A percentile compares a stretch with the other conserved stretches of the same genome.
These are phyloP conservation scores for Ypsolopha scabrella DNA, from an alignment of 2,888 invertebrate genomes.

Conservation along the genomic window DNA sequence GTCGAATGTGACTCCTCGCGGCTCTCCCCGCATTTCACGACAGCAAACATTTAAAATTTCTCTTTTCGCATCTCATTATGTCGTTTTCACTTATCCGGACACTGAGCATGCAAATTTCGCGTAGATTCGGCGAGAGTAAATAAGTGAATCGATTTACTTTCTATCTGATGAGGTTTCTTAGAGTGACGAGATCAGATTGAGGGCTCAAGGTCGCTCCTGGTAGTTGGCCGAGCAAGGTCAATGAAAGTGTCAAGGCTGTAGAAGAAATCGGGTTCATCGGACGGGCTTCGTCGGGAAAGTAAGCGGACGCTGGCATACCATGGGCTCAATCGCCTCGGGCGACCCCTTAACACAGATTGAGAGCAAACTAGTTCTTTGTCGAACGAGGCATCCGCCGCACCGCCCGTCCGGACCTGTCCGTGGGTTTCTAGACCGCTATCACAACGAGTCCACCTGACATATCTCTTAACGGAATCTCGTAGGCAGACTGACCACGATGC, in stretches of 20 bases:
- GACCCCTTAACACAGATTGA: slow-evolving; percentile 63
- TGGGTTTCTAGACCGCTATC: slow-evolving; percentile 31
- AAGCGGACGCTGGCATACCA: slow-evolving; percentile 33
- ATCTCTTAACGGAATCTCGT: slow-evolving; percentile 19
- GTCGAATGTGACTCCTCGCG: slow-evolving; percentile 53
- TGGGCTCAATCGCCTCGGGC: slow-evolving; percentile 19
- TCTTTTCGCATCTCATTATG: slow-evolving; percentile 67
- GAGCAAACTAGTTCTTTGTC: slow-evolving; percentile 47
- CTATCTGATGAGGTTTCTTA: slow-evolving; percentile 30
- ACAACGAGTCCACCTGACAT: background rate
- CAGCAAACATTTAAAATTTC: slow-evolving; percentile 65
- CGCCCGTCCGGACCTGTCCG: slow-evolving; percentile 17
- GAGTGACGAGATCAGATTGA: slow-evolving; percentile 21
- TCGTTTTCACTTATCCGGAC: slow-evolving; percentile 61
- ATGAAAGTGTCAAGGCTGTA: slow-evolving; percentile 68
- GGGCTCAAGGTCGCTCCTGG: slow-evolving; percentile 48
- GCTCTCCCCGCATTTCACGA: slow-evolving; percentile 62
- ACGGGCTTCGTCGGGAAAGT: slow-evolving; percentile 56
- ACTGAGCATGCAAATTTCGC: slow-evolving; percentile 48
- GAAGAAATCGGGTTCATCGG: slow-evolving; percentile 65
- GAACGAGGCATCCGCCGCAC: slow-evolving; percentile 20
- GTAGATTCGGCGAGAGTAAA: slow-evolving; percentile 57
- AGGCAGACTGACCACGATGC: slow-evolving; percentile 8
- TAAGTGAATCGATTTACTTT: slow-evolving; percentile 52
- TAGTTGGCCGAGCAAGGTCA: slow-evolving; percentile 44